A percentile compares a stretch with the other conserved stretches of the same genome.
Conservation (phyloP, 2,113 vertebrate genomes). For the Spea multiplicata region DNA sequence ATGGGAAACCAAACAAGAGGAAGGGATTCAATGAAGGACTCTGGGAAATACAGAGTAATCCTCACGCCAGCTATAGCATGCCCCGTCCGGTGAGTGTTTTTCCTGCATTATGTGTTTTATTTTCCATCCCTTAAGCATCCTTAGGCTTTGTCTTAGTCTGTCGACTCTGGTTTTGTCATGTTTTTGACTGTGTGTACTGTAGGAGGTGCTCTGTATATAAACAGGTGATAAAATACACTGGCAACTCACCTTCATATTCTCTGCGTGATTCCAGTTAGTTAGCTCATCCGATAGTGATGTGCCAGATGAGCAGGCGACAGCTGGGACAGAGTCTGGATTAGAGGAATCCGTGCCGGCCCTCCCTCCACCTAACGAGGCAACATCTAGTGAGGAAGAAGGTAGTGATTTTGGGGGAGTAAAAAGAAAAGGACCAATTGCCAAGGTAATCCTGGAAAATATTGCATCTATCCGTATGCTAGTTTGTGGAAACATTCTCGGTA, state of each 20-base stretch:
- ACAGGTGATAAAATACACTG: too few species aligned
- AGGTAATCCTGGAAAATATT: slow-evolving; percentile 52
- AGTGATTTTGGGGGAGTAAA: slow-evolving; percentile 62
- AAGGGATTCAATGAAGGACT: slow-evolving; percentile 98
- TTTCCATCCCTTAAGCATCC: too few species aligned
- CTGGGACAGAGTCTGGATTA: slow-evolving; percentile 64
- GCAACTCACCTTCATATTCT: not conserved
- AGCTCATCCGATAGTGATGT: slow-evolving; percentile 91
- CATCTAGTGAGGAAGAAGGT: slow-evolving; percentile 77
- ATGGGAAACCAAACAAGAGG: slow-evolving; percentile 95
- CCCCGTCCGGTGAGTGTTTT: slow-evolving; percentile 80
- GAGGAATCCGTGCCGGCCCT: slow-evolving; percentile 57
- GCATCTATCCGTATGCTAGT: too few species aligned
- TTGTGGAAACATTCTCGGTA: too few species aligned
- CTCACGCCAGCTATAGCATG: slow-evolving; percentile 89
- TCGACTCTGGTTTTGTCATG: not conserved
- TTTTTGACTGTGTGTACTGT: not conserved
- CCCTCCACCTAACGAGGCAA: slow-evolving; percentile 58
- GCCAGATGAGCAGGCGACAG: slow-evolving; percentile 67
- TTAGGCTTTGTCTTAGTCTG: not conserved
- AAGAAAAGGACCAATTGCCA: slow-evolving; percentile 59
- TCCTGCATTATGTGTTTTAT: not conserved
- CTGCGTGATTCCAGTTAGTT: slow-evolving; percentile 62
- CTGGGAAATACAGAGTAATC: slow-evolving; percentile 98
- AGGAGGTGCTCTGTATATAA: fast-evolving